phyloP scores from a whole-genome alignment of 2,888 invertebrate species.

The Apodemia hepburni region DNA sequence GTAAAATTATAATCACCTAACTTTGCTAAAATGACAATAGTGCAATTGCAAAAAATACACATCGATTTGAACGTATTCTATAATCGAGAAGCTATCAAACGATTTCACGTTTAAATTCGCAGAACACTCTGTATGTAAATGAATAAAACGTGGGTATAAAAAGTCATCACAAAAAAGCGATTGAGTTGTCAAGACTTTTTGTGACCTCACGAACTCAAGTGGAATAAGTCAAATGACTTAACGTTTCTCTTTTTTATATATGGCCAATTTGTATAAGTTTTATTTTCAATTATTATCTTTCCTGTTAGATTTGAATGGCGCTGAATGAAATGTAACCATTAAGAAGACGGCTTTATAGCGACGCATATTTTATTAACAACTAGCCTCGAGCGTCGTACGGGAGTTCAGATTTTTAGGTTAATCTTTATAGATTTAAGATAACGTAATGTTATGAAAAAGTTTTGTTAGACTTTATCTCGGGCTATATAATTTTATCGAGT shows the following conservation, averaged over 20 bases:
- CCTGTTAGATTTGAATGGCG: slow-evolving; percentile 14
- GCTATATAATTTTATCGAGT: neutral
- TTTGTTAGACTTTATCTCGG: neutral
- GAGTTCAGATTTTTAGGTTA: slow-evolving; percentile 3
- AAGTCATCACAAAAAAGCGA: slow-evolving; percentile 41
- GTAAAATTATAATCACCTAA: too few relatives aligned
- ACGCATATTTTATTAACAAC: slow-evolving; percentile 2
- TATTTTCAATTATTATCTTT: slow-evolving; percentile 10
- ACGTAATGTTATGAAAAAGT: neutral
- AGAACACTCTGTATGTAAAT: slow-evolving; percentile 71
- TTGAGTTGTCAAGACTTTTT: slow-evolving; percentile 46
- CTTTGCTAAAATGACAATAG: neutral
- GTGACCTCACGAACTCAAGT: slow-evolving; percentile 23
- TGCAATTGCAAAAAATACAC: neutral
- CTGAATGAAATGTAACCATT: slow-evolving; percentile 11
- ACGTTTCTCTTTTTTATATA: slow-evolving; percentile 15
- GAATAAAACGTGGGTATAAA: slow-evolving; percentile 46
- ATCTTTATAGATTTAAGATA: neutral
- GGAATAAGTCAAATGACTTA: slow-evolving; percentile 33
- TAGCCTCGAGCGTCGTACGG: slow-evolving; percentile 2
- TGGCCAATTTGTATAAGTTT: slow-evolving; percentile 5
- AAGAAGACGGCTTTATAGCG: slow-evolving; percentile 10
- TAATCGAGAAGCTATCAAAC: slow-evolving; percentile 10
- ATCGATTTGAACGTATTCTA: slow-evolving; percentile 2
- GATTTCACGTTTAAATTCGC: slow-evolving; percentile 43